Evolutionary conservation across 2,888 invertebrate species (phyloP).

Genomic region (Mythimna impura): DNA sequence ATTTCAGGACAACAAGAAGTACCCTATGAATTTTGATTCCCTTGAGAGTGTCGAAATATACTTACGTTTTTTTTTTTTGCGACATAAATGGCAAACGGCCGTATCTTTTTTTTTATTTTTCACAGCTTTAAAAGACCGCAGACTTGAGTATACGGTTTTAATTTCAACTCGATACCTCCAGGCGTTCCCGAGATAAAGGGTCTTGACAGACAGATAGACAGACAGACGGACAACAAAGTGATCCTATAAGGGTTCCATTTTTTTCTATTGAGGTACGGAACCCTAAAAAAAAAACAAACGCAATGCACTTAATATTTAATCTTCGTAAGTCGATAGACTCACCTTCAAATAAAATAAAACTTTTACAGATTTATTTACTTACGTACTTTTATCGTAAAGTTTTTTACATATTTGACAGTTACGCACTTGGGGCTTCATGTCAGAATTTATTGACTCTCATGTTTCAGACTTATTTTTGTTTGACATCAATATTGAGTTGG

Average conservation of each 20-base stretch:
- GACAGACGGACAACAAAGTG: too few relatives aligned
- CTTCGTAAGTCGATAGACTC: neutral
- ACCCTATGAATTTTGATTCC: too few relatives aligned
- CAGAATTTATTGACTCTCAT: constrained; percentile 23
- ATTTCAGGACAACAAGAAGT: too few relatives aligned
- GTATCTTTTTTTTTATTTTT: too few relatives aligned
- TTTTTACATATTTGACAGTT: constrained; percentile 65
- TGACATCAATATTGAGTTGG: neutral
- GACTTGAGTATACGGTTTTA: neutral
- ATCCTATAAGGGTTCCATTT: too few relatives aligned
- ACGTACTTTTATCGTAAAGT: constrained; percentile 36
- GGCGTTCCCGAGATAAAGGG: too few relatives aligned
- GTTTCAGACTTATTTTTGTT: constrained; percentile 24
- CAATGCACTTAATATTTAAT: constrained; percentile 12
- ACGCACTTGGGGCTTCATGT: constrained; percentile 45
- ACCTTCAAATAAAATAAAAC: constrained; percentile 34
- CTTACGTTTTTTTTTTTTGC: too few relatives aligned
- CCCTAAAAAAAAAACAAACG: neutral
- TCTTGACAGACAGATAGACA: too few relatives aligned
- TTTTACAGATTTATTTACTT: constrained; percentile 42
- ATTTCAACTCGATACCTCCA: too few relatives aligned
- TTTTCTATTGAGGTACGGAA: neutral
- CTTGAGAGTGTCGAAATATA: too few relatives aligned
- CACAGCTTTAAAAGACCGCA: neutral
- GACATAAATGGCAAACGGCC: too few relatives aligned